These are phyloP conservation scores for Leptopilina boulardi DNA, from an alignment of 1,140 invertebrate species.

Conservation along the genomic window DNA sequence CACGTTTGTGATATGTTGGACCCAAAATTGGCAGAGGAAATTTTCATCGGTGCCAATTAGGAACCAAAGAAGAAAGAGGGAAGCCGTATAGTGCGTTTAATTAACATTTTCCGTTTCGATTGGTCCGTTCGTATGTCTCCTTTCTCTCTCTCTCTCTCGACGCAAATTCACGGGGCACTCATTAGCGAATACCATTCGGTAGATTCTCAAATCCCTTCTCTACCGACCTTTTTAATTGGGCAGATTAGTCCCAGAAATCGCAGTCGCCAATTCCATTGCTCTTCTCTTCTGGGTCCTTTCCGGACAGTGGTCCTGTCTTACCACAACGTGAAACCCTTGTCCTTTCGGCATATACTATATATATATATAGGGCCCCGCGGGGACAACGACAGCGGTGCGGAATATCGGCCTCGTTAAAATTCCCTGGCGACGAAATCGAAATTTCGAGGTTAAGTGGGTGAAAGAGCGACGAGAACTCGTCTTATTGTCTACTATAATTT, in stretches of 20 bases:
- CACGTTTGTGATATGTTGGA: constrained; percentile 60
- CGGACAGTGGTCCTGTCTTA: constrained; percentile 35
- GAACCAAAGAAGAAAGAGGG: constrained; percentile 57
- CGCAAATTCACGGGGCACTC: constrained; percentile 63
- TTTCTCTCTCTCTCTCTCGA: constrained; percentile 33
- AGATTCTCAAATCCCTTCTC: constrained; percentile 60
- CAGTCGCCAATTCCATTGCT: constrained; percentile 54
- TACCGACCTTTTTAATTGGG: constrained; percentile 72
- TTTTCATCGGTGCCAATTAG: constrained; percentile 73
- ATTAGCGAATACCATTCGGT: constrained; percentile 74
- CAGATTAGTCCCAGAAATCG: constrained; percentile 72
- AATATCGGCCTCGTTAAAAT: constrained; percentile 76
- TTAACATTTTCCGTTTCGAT: constrained; percentile 74
- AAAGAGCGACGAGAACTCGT: constrained; percentile 51
- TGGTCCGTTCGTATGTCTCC: constrained; percentile 61
- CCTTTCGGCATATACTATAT: constrained; percentile 36
- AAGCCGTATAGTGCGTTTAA: constrained; percentile 63
- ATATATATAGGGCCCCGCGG: constrained; percentile 34
- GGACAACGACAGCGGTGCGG: constrained; percentile 54
- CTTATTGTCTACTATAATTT: constrained; percentile 42
- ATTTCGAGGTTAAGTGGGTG: constrained; percentile 72
- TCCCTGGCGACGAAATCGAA: constrained; percentile 74
- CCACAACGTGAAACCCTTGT: constrained; percentile 44
- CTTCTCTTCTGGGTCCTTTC: constrained; percentile 37
- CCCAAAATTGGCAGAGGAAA: constrained; percentile 56